Conservation (phyloP, 2,797 vertebrate genomes). For the Merluccius polli region DNA sequence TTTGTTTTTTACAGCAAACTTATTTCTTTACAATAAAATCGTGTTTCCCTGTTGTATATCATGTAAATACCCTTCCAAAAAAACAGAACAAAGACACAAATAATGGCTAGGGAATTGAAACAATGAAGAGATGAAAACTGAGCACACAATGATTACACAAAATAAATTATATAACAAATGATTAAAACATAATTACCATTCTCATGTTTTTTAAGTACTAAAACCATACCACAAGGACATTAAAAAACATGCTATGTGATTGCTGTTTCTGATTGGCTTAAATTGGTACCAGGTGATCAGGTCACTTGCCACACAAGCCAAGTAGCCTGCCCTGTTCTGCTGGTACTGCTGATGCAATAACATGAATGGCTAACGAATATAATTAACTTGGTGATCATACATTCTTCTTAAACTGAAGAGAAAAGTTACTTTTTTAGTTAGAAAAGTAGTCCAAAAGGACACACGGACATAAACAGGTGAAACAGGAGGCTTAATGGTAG, state of each 20-base stretch:
- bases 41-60: background rate
- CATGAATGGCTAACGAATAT: background rate
- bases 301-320: background rate
- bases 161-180: background rate
- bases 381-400: background rate
- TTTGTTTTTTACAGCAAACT: background rate
- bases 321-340: background rate
- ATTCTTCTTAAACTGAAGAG: background rate
- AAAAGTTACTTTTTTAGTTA: background rate
- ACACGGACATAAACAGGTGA: constrained; percentile 1
- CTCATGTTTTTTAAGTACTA: background rate
- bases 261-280: background rate
- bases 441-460: background rate
- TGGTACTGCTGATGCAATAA: background rate
- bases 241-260: background rate
- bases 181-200: background rate
- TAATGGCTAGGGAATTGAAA: background rate
- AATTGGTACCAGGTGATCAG: background rate
- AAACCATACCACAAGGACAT: background rate
- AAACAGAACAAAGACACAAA: background rate
- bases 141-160: background rate
- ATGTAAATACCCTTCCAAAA: background rate
- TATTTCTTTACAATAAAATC: background rate
- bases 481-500: constrained; percentile 1
- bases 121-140: background rate